A percentile compares a stretch with the other conserved stretches of the same genome.
These are phyloP conservation scores for Nomada flava DNA, from an alignment of 2,888 invertebrate species.

Conservation along the genomic window DNA sequence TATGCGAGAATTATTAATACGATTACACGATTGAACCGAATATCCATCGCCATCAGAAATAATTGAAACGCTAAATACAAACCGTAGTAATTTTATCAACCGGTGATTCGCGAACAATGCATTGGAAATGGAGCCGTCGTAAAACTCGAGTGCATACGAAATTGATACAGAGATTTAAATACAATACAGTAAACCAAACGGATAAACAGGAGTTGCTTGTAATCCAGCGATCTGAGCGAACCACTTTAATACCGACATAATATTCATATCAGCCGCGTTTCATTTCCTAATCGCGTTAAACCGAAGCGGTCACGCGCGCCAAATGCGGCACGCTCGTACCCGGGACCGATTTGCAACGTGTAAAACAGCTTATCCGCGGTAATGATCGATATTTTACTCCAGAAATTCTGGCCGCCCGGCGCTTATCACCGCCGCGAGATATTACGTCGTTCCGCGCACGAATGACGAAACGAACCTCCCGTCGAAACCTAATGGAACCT, in stretches of 20 bases:
- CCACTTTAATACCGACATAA: background rate
- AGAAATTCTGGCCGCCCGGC: slow-evolving; percentile 21
- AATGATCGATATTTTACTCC: slow-evolving; percentile 44
- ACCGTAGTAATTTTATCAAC: too few species aligned
- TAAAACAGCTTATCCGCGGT: slow-evolving; percentile 38
- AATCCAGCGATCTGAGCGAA: background rate
- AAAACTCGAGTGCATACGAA: too few species aligned
- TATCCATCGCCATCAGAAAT: too few species aligned
- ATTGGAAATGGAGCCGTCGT: too few species aligned
- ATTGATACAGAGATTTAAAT: too few species aligned
- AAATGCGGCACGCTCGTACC: background rate
- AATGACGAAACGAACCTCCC: slow-evolving; percentile 19
- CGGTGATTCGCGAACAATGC: too few species aligned
- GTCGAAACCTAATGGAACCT: slow-evolving; percentile 39
- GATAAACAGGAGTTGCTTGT: background rate
- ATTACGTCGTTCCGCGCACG: slow-evolving; percentile 29
- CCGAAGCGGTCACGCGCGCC: background rate
- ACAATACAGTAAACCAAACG: background rate
- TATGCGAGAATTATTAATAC: background rate
- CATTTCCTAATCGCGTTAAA: slow-evolving; percentile 10
- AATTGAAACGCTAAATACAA: too few species aligned
- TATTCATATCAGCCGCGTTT: slow-evolving; percentile 3
- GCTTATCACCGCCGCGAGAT: slow-evolving; percentile 41
- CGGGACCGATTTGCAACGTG: slow-evolving; percentile 15
- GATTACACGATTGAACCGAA: background rate